These are phyloP conservation scores for Conomelus anceps DNA, from an alignment of 2,888 invertebrate species.

Conservation along the genomic window DNA sequence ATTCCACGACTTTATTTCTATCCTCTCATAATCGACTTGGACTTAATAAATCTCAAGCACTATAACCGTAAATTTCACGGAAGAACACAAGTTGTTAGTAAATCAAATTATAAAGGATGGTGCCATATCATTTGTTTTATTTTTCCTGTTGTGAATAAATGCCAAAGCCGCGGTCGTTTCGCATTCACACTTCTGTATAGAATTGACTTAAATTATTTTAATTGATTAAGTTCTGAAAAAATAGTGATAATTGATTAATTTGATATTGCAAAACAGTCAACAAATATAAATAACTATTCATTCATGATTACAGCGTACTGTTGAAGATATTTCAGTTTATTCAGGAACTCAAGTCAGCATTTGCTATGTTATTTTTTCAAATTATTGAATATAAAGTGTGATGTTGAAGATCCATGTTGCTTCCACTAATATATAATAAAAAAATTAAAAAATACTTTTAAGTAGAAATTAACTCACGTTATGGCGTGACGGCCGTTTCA, in stretches of 20 bases:
- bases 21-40: not conserved
- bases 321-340: too few species aligned
- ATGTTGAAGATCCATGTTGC: too few species aligned
- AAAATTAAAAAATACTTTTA: too few species aligned
- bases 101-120: not conserved
- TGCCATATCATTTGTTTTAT: not conserved
- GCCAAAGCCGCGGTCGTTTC: not conserved
- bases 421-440: too few species aligned
- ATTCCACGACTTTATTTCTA: not conserved
- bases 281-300: too few species aligned
- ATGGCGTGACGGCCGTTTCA: too few species aligned
- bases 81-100: not conserved
- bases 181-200: not conserved
- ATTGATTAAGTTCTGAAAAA: not conserved
- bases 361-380: too few species aligned
- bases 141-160: not conserved
- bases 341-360: too few species aligned
- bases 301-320: too few species aligned
- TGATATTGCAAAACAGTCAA: too few species aligned
- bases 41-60: not conserved
- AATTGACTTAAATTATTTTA: not conserved
- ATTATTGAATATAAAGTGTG: too few species aligned
- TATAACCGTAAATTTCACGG: not conserved
- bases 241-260: not conserved
- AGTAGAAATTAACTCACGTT: too few species aligned